Evolutionary conservation across 2,113 vertebrate genomes (phyloP).

Genomic region (Callospermophilus lateralis): DNA sequence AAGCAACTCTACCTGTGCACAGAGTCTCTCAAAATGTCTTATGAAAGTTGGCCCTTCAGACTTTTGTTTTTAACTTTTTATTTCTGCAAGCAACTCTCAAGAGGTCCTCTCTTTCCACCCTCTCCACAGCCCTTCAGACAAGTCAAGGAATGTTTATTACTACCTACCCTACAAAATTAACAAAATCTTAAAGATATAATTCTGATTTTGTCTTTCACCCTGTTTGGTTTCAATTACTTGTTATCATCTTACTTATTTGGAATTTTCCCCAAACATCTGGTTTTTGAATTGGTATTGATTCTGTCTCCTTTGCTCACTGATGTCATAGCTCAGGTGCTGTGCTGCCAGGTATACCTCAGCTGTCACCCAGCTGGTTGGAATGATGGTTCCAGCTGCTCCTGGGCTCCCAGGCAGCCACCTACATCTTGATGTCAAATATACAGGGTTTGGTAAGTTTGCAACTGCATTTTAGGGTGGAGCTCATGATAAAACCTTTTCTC

Average conservation of each 20-base stretch:
- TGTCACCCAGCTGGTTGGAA: background rate
- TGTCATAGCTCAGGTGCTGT: background rate
- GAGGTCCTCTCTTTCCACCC: background rate
- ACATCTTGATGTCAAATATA: background rate
- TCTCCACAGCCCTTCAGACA: background rate
- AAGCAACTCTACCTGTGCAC: background rate
- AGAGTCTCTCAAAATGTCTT: constrained; percentile 6
- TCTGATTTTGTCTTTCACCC: background rate
- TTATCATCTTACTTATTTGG: background rate
- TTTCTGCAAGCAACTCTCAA: background rate
- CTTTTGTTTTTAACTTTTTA: background rate
- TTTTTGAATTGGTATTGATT: background rate
- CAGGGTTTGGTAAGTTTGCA: background rate
- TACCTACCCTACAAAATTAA: background rate
- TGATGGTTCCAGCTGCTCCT: background rate
- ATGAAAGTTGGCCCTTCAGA: background rate
- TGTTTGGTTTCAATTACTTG: background rate
- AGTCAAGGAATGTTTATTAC: background rate
- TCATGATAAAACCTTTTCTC: background rate
- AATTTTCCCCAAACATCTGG: background rate
- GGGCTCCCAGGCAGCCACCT: background rate
- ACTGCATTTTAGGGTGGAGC: background rate
- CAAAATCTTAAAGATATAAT: background rate
- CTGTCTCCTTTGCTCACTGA: background rate
- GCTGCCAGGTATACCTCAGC: background rate